Evolutionary conservation across 2,797 vertebrate species (phyloP), one percentile per base, ranked within the genome.

Genomic region (Neopelma chrysocephalum): DNA sequence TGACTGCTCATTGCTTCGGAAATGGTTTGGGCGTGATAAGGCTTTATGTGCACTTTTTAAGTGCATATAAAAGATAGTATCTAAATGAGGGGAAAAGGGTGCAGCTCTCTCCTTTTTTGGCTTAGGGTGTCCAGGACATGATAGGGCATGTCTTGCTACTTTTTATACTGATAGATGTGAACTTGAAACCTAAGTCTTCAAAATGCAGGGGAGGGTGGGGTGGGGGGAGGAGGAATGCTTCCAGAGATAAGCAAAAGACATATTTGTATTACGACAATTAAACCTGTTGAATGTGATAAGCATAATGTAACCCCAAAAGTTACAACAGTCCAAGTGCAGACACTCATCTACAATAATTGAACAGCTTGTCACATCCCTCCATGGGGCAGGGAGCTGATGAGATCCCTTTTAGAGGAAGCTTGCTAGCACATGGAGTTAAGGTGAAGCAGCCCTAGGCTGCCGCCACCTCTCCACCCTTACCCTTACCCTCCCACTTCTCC

Each of bases 101-200:
- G 94, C 83, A 89, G 77, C 92, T 96, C 73, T 56, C 77, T 92
- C 3, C 3, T 22, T 90, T 79, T 94, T 90, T 90, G 73, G 40
- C 80, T 78, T 68, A 53, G 57, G 18, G 81, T 83, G 53, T 70
- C 70, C 84, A 80, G 65, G 86, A 90, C 77, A 38, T 72, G 89
- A 94, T 15, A 86, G 50, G 56, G 56, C 89, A 94, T 3, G 89
- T 90, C 61, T 10, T 47, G 40, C 69, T 93, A 13, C 56, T 69
- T 90, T 88, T 84, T 78, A 8, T 91, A 87, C 80, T 89, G 64
- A 75, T 71, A 92, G 62, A 72, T 26, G 43, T 72, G 65, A 93
- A 82, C 71, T 4, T 36, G 89, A 89, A 92, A 83, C 34, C 29
- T 34, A 68, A 81, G 68, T 70, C 56, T 92, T 90, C 42, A 61